phyloP scores from a whole-genome alignment of 1,140 invertebrate species.

The Ctenoplectra terminalis region DNA sequence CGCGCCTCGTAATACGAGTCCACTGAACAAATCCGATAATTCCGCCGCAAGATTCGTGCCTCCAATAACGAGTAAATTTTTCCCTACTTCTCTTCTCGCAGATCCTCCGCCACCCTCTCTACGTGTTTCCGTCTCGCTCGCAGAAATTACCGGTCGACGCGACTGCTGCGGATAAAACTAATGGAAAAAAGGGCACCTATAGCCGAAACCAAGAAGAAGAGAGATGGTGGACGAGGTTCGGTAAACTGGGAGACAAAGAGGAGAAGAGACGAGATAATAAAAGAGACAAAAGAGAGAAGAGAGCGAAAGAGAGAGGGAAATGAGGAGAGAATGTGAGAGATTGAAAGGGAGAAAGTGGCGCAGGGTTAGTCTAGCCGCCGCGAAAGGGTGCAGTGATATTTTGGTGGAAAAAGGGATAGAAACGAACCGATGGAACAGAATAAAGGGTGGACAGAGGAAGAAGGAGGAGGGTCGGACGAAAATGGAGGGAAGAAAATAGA shows the following conservation, averaged over 20 bases:
- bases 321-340: background rate
- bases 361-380: background rate
- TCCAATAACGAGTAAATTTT: constrained; percentile 62
- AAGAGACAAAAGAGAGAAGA: background rate
- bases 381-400: background rate
- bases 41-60: constrained; percentile 43
- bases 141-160: constrained; percentile 33
- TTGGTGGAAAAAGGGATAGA: background rate
- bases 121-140: background rate
- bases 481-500: constrained; percentile 22
- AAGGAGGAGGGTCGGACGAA: background rate
- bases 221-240: no score
- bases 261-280: background rate
- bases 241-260: no score
- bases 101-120: background rate
- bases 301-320: background rate
- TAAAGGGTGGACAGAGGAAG: background rate
- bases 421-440: background rate
- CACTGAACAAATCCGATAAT: constrained; percentile 61
- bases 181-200: no score
- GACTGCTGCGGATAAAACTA: background rate
- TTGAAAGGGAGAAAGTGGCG: no score
- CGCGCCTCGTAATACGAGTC: constrained; percentile 30
- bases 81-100: constrained; percentile 3
- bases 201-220: no score